A percentile compares a stretch with the other conserved stretches of the same genome.
These are phyloP conservation scores for Eurois occulta DNA, from an alignment of 2,888 invertebrate genomes.

Conservation along the genomic window DNA sequence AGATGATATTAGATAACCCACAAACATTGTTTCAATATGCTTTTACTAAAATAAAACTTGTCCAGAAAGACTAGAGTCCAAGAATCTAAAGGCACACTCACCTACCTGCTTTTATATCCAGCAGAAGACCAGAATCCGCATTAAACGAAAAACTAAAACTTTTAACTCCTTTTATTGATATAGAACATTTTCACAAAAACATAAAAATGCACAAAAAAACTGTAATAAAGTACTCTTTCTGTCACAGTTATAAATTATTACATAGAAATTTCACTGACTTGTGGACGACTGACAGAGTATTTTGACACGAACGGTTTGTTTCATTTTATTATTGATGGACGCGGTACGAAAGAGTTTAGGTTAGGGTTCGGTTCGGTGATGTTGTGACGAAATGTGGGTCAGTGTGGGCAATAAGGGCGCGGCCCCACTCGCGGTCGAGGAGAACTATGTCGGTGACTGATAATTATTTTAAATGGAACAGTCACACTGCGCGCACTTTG, in stretches of 20 bases:
- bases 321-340: slow-evolving; percentile 39
- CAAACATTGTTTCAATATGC: too few species aligned
- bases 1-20: not conserved
- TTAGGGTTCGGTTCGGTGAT: slow-evolving; percentile 24
- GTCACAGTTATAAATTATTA: slow-evolving; percentile 29
- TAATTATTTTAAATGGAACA: slow-evolving; percentile 43
- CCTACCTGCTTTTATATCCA: slow-evolving; percentile 21
- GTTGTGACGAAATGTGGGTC: slow-evolving; percentile 46
- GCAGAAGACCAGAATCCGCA: slow-evolving; percentile 22
- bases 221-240: slow-evolving; percentile 11
- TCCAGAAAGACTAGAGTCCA: not conserved
- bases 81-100: not conserved
- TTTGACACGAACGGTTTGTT: slow-evolving; percentile 49
- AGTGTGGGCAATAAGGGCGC: slow-evolving; percentile 36
- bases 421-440: slow-evolving; percentile 28
- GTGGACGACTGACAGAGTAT: slow-evolving; percentile 29
- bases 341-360: slow-evolving; percentile 49
- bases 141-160: slow-evolving; percentile 19
- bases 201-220: slow-evolving; percentile 9
- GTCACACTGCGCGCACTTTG: slow-evolving; percentile 18
- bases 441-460: slow-evolving; percentile 27
- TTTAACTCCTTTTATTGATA: not conserved
- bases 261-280: slow-evolving; percentile 35
- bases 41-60: not conserved
- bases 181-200: slow-evolving; percentile 38